Conservation (phyloP, 1,140 invertebrate genomes). For the Camponotus pennsylvanicus region DNA sequence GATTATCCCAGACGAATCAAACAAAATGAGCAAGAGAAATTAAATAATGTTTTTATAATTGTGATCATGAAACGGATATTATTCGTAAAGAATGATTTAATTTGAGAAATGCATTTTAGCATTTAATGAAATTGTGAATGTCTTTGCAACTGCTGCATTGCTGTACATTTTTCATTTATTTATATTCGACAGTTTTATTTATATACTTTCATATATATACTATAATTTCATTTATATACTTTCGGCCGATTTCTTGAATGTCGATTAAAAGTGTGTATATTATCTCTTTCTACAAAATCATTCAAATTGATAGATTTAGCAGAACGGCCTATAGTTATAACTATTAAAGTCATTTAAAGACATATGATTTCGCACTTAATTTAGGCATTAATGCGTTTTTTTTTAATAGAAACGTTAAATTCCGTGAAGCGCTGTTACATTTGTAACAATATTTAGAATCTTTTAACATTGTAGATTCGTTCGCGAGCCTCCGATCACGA, state of each 20-base stretch:
- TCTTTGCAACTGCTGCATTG: neutral
- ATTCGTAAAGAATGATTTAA: neutral
- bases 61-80: neutral
- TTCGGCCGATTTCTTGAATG: neutral
- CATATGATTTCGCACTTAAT: neutral
- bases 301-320: slow-evolving; percentile 6
- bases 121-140: neutral
- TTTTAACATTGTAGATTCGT: slow-evolving; percentile 56
- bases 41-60: slow-evolving; percentile 6
- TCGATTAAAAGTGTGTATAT: neutral
- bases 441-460: slow-evolving; percentile 35
- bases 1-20: neutral
- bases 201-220: too few relatives aligned
- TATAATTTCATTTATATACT: neutral
- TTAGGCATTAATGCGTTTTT: neutral
- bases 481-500: slow-evolving; percentile 55
- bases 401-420: slow-evolving; percentile 39
- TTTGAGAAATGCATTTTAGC: neutral
- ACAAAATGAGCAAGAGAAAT: neutral
- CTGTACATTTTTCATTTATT: neutral
- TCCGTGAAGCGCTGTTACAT: neutral
- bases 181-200: neutral
- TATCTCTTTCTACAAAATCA: neutral
- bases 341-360: neutral
- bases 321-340: neutral